These are phyloP conservation scores for Tapirus terrestris DNA, from an alignment of 2,113 vertebrate species.

Conservation along the genomic window DNA sequence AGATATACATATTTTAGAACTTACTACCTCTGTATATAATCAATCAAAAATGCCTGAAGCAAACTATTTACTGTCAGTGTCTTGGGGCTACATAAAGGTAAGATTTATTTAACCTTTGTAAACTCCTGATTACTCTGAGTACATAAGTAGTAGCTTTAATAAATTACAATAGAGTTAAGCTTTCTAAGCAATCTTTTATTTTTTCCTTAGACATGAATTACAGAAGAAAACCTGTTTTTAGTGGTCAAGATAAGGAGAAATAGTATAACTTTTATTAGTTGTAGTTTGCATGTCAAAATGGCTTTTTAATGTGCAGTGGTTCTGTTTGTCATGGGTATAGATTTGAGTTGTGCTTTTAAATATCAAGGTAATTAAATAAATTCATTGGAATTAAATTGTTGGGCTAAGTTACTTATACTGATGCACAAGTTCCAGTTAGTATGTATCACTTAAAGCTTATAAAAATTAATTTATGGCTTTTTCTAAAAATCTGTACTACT, in stretches of 20 bases:
- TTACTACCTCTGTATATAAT: constrained; percentile 72
- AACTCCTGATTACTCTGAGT: constrained; percentile 75
- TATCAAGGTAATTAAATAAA: constrained; percentile 25
- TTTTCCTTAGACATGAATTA: not conserved
- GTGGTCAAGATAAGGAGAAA: constrained; percentile 21
- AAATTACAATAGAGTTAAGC: not conserved
- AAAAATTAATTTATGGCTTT: constrained; percentile 40
- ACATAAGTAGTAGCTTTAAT: constrained; percentile 60
- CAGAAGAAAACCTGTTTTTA: not conserved
- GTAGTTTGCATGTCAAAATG: constrained; percentile 27
- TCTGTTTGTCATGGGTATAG: not conserved
- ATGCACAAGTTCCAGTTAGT: not conserved
- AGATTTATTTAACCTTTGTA: constrained; percentile 83
- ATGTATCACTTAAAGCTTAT: constrained; percentile 4
- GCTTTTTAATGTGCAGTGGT: constrained; percentile 14
- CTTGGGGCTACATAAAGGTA: constrained; percentile 99
- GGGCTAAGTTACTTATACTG: not conserved
- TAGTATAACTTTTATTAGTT: constrained; percentile 39
- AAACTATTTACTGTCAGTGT: constrained; percentile 97
- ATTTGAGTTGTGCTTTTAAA: constrained; percentile 40
- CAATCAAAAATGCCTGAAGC: constrained; percentile 94
- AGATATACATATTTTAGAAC: constrained; percentile 76
- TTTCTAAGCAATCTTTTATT: constrained; percentile 17
- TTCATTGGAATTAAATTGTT: constrained; percentile 26
- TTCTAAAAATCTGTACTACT: constrained; percentile 36